These are phyloP conservation scores for Pseudococcus longispinus DNA, from an alignment of 2,888 invertebrate species.

Conservation along the genomic window DNA sequence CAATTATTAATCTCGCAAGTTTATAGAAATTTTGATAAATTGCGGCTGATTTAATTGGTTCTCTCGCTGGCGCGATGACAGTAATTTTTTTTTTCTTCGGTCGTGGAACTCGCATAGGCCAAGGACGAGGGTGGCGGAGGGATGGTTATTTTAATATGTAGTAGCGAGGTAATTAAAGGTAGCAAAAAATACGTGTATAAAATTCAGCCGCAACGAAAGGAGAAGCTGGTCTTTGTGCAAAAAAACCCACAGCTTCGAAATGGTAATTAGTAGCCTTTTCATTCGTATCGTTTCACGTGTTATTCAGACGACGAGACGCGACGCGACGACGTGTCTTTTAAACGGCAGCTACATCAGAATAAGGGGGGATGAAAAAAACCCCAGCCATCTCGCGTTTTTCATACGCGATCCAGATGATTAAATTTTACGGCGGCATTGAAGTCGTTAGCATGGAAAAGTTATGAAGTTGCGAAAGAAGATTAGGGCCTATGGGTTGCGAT, in stretches of 20 bases:
- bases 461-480: slow-evolving; percentile 22
- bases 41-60: background rate
- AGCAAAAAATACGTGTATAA: slow-evolving; percentile 19
- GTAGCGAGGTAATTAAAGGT: background rate
- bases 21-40: background rate
- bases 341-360: background rate
- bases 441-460: slow-evolving; percentile 4
- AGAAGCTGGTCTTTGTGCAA: background rate
- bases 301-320: background rate
- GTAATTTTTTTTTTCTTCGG: background rate
- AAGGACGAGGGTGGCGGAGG: background rate
- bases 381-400: background rate
- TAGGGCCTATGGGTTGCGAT: background rate
- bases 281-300: background rate
- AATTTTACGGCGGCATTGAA: background rate
- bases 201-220: background rate
- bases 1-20: background rate
- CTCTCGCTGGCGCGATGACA: background rate
- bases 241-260: background rate
- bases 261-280: slow-evolving; percentile 24
- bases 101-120: background rate
- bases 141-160: background rate
- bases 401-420: background rate
- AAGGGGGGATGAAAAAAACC: background rate
- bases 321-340: background rate